These are phyloP conservation scores for Hemithea aestivaria DNA, from an alignment of 2,888 invertebrate genomes.

Conservation along the genomic window DNA sequence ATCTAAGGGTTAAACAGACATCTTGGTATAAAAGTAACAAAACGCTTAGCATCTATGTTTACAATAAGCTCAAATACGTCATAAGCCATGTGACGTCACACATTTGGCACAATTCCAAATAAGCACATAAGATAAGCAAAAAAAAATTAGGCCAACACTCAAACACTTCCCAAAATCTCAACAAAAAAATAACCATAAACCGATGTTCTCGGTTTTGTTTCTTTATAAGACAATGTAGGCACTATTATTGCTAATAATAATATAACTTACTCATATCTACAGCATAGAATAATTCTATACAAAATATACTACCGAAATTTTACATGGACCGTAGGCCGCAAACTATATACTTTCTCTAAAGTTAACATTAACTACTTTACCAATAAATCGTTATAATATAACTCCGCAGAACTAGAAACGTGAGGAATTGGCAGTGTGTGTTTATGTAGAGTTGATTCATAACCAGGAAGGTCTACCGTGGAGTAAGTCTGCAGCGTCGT, in stretches of 20 bases:
- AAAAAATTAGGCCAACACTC: slow-evolving; percentile 57
- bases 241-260: slow-evolving; percentile 74
- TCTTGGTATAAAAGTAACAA: slow-evolving; percentile 19
- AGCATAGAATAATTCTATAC: slow-evolving; percentile 72
- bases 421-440: background rate
- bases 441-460: slow-evolving; percentile 64
- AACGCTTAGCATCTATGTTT: slow-evolving; percentile 17
- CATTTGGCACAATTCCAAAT: slow-evolving; percentile 64
- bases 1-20: too few relatives aligned
- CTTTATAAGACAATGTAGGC: slow-evolving; percentile 75
- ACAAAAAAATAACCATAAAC: slow-evolving; percentile 63
- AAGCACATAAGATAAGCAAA: slow-evolving; percentile 41
- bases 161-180: slow-evolving; percentile 64
- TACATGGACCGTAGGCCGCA: slow-evolving; percentile 64
- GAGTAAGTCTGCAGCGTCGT: slow-evolving; percentile 67
- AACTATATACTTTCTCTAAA: slow-evolving; percentile 67
- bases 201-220: slow-evolving; percentile 51
- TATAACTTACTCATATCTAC: slow-evolving; percentile 73
- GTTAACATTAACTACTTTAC: slow-evolving; percentile 61
- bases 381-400: slow-evolving; percentile 36
- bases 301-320: slow-evolving; percentile 74
- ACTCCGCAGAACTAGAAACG: too few relatives aligned
- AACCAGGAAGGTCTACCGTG: slow-evolving; percentile 72
- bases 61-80: slow-evolving; percentile 25
- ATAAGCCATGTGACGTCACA: slow-evolving; percentile 43